phyloP scores from a whole-genome alignment of 2,113 vertebrate species.

The Cyanoramphus novaezelandiae region DNA sequence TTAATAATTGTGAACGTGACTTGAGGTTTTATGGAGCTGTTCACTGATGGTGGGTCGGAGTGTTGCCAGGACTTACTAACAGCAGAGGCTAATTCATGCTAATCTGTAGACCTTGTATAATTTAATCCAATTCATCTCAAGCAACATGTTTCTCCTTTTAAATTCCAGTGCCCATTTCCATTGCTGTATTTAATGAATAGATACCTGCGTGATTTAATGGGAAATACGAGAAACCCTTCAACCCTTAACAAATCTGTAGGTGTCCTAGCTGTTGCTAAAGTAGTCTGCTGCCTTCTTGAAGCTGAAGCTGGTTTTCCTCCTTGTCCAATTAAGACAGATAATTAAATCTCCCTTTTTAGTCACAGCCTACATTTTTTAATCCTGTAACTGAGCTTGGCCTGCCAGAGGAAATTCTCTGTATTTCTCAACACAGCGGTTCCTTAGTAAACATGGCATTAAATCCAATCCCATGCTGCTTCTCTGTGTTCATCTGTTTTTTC shows the following conservation, averaged over 20 bases:
- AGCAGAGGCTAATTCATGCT: slow-evolving; percentile 4
- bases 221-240: neutral
- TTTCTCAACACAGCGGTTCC: slow-evolving; percentile 18
- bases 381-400: neutral
- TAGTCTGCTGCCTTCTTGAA: neutral
- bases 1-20: slow-evolving; percentile 38
- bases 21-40: slow-evolving; percentile 10
- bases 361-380: slow-evolving; percentile 48
- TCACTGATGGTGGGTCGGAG: neutral
- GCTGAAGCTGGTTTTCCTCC: slow-evolving; percentile 26
- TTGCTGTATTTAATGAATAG: neutral
- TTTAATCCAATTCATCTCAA: neutral
- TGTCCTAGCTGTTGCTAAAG: neutral
- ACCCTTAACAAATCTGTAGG: neutral
- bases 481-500: slow-evolving; percentile 5
- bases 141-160: neutral
- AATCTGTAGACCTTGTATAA: neutral
- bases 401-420: neutral
- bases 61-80: neutral
- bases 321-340: slow-evolving; percentile 36
- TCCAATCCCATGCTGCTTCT: neutral
- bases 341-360: slow-evolving; percentile 36
- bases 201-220: neutral
- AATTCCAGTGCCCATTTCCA: neutral
- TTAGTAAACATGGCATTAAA: slow-evolving; percentile 43